Evolutionary conservation across 1,140 invertebrate species (phyloP).

Genomic region (honey bee (Apis mellifera)): DNA sequence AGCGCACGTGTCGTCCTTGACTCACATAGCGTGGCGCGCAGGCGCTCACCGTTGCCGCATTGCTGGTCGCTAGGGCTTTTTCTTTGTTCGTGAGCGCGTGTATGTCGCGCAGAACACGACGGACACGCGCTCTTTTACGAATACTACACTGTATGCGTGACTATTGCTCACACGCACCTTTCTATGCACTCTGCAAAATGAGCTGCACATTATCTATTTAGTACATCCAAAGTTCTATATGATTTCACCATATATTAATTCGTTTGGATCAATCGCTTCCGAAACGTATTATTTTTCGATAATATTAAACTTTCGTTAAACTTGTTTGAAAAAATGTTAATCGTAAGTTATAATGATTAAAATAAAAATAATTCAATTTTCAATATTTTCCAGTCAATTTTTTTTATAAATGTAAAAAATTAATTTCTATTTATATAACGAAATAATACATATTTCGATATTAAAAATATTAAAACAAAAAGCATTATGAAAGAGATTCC

Average conservation of each 20-base stretch:
- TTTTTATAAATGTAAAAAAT: background rate
- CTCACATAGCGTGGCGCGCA: slow-evolving; percentile 80
- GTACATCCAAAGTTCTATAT: slow-evolving; percentile 9
- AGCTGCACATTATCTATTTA: slow-evolving; percentile 25
- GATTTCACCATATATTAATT: slow-evolving; percentile 15
- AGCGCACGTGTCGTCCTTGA: slow-evolving; percentile 82
- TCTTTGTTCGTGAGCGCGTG: slow-evolving; percentile 70
- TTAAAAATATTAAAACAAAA: too few species aligned
- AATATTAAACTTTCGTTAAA: background rate
- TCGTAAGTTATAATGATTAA: background rate
- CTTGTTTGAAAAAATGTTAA: background rate
- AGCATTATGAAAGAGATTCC: too few species aligned
- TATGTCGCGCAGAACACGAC: background rate
- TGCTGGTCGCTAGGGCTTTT: slow-evolving; percentile 75
- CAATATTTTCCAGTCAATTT: background rate
- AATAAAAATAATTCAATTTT: background rate
- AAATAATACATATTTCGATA: background rate
- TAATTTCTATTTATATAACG: background rate
- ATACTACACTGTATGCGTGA: background rate
- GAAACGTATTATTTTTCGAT: background rate
- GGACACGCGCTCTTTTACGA: background rate
- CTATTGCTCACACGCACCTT: slow-evolving; percentile 24
- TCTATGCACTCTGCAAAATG: slow-evolving; percentile 34
- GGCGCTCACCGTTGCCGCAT: slow-evolving; percentile 76
- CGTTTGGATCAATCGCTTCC: background rate